phyloP scores from a whole-genome alignment of 2,888 invertebrate genomes.

The Lasius platythorax region DNA sequence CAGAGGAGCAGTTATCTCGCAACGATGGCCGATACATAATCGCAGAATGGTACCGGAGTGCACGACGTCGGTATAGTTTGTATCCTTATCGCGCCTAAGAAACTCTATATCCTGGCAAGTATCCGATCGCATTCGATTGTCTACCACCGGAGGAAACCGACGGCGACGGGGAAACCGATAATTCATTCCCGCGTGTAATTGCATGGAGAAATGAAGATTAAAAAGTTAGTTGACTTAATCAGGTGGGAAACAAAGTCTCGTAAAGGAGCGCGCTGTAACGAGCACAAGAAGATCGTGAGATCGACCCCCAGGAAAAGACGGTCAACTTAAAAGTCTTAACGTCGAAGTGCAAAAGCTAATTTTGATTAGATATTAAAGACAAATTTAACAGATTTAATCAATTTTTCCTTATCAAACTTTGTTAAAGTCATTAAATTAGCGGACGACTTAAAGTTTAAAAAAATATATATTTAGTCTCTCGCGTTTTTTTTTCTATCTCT shows the following conservation, averaged over 20 bases:
- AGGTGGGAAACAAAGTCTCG: slow-evolving; percentile 51
- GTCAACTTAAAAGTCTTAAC: slow-evolving; percentile 10
- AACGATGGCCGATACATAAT: slow-evolving; percentile 48
- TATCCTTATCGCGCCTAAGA: slow-evolving; percentile 34
- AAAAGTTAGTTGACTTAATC: slow-evolving; percentile 80
- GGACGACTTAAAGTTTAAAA: not conserved
- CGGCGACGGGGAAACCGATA: slow-evolving; percentile 73
- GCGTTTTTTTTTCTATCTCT: not conserved
- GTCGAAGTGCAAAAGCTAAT: slow-evolving; percentile 7
- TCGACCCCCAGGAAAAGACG: not conserved
- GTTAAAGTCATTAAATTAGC: not conserved
- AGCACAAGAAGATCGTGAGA: not conserved
- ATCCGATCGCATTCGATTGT: slow-evolving; percentile 33
- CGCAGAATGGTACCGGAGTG: slow-evolving; percentile 14
- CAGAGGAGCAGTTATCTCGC: slow-evolving; percentile 43
- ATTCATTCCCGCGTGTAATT: slow-evolving; percentile 83
- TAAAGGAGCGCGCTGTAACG: not conserved
- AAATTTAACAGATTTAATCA: slow-evolving; percentile 1
- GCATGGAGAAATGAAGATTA: slow-evolving; percentile 83
- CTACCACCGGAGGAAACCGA: slow-evolving; percentile 21
- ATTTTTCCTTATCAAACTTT: not conserved
- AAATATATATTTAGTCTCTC: not conserved
- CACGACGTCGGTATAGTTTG: not conserved
- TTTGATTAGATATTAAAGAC: not conserved
- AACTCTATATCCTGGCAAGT: slow-evolving; percentile 29